These are phyloP conservation scores for Vultur gryphus DNA, from an alignment of 2,797 vertebrate genomes.

Conservation along the genomic window DNA sequence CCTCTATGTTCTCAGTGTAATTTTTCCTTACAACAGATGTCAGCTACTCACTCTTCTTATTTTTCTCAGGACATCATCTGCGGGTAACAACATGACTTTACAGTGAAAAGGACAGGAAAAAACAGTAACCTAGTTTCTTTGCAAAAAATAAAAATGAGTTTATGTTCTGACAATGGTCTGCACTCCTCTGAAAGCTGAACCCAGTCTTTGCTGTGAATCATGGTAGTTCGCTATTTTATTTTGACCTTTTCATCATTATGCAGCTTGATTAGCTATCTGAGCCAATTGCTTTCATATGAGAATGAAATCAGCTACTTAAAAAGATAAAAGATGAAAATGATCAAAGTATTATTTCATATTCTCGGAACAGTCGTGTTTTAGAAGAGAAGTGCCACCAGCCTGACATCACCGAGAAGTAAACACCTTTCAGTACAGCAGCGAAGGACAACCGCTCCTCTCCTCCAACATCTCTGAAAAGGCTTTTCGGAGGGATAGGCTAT, in stretches of 20 bases:
- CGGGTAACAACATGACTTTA: neutral
- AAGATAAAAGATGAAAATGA: neutral
- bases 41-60: neutral
- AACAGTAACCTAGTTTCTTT: neutral
- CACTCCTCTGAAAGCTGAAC: neutral
- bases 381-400: neutral
- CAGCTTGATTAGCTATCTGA: conserved; percentile 28
- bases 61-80: neutral
- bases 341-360: neutral
- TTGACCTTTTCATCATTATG: neutral
- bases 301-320: neutral
- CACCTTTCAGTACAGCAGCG: neutral
- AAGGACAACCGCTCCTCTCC: neutral
- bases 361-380: fast-evolving
- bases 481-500: neutral
- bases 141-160: neutral
- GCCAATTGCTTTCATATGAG: neutral
- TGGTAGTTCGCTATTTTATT: neutral
- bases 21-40: neutral
- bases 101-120: neutral
- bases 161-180: neutral
- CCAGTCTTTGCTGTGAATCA: neutral
- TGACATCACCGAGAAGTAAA: neutral
- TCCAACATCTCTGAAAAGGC: neutral
- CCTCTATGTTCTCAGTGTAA: neutral